Base-by-base conservation (phyloP, 2,797 vertebrate species). In the Varecia variegata region DNA sequence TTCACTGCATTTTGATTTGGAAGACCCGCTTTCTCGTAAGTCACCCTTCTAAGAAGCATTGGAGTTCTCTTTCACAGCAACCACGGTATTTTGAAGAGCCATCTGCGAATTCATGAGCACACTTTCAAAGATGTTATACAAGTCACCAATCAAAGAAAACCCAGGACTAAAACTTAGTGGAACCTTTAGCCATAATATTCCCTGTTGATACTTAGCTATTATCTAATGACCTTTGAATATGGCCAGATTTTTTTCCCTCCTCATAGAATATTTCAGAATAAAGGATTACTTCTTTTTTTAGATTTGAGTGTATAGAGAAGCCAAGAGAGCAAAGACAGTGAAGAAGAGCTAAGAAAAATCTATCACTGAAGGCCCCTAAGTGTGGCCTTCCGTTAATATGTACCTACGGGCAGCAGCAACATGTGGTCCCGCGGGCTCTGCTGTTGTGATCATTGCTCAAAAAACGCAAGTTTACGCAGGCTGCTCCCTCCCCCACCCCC, bases 311-410 rank as follows among this genome's bases (percentile, higher is more conserved):
- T 17, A 35, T 47, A 43, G 21, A 84, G 54, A 94, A 60, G 30
- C 47, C 50, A 65, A 43, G 68, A 85, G 76, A 38, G 12, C 80
- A 43, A 82, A 50, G 71, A 67, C 91, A 68, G 12, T 20, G 58
- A 32, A 40, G 18, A 30, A 54, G 21, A 5, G 8, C 67, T 68
- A 23, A 25, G 18, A 20, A 25, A 18, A 20, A 60, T 50, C 40
- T 62, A 32, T 65, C 73, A 18, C 5, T 17, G 52, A 77, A 58
- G 12, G 7, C 54, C 23, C 25, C 8, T 43, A 7, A 2, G 1
- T 4, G 12, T 1, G 12, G 12, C 32, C 50, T 9, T 50, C 9
- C 17, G 0, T 88, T 25, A 35, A 13, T 8, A 5, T 3, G 5
- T 9, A 20, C 30, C 62, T 65, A 12, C 45, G 20, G 54, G 1